These are phyloP conservation scores for Microctonus aethiopoides DNA, from an alignment of 2,888 invertebrate species.

Conservation along the genomic window DNA sequence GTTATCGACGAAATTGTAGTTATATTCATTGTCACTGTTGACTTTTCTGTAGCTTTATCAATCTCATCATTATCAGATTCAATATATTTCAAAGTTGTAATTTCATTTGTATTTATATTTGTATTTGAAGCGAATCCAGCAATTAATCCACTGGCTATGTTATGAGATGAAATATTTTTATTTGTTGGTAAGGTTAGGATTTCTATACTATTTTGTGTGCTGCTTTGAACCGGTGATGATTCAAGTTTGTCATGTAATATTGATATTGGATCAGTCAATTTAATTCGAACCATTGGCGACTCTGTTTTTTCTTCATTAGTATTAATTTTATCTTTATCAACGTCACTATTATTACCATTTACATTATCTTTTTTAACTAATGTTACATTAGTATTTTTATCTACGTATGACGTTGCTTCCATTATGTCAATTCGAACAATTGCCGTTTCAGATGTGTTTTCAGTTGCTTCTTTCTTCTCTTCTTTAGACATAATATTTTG, in stretches of 20 bases:
- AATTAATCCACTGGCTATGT: slow-evolving; percentile 55
- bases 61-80: neutral
- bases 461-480: neutral
- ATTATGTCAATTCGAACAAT: slow-evolving; percentile 51
- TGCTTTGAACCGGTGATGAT: slow-evolving; percentile 40
- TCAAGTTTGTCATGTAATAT: slow-evolving; percentile 52
- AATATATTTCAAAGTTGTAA: neutral
- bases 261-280: slow-evolving; percentile 49
- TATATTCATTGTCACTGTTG: slow-evolving; percentile 1
- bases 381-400: neutral
- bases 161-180: slow-evolving; percentile 36
- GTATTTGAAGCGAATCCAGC: slow-evolving; percentile 48
- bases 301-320: slow-evolving; percentile 36
- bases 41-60: neutral
- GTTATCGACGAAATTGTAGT: neutral
- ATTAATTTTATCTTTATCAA: slow-evolving; percentile 27
- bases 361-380: neutral
- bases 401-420: slow-evolving; percentile 35
- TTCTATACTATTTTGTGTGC: slow-evolving; percentile 33
- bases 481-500: neutral
- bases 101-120: slow-evolving; percentile 4
- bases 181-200: slow-evolving; percentile 44
- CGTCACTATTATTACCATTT: neutral
- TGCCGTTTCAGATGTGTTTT: slow-evolving; percentile 42
- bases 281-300: slow-evolving; percentile 52